A percentile compares a stretch with the other conserved stretches of the same genome.
Evolutionary conservation across 2,113 vertebrate genomes (phyloP).

Genomic region (Prionailurus viverrinus): DNA sequence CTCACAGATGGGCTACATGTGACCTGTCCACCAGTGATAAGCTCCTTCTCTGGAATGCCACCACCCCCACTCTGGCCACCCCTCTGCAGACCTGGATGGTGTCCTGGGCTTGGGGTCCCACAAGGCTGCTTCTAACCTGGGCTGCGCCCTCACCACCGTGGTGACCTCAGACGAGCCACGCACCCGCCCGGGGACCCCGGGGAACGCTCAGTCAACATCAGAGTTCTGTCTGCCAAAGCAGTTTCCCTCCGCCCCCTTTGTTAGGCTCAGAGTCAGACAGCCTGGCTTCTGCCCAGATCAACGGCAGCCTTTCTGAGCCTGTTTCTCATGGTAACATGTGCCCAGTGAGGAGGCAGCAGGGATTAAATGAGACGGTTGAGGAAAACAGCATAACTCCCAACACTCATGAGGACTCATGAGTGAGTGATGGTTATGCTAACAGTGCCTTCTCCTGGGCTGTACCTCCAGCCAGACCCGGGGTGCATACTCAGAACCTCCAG

Average conservation of each 20-base stretch:
- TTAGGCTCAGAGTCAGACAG: not conserved
- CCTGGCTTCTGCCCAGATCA: not conserved
- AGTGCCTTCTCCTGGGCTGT: not conserved
- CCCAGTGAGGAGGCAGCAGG: not conserved
- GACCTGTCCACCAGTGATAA: not conserved
- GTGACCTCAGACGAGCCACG: not conserved
- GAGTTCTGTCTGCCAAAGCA: not conserved
- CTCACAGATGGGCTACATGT: not conserved
- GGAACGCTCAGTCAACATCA: not conserved
- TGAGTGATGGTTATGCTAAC: no score
- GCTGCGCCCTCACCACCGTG: not conserved
- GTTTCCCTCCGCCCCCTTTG: not conserved
- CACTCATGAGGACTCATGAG: accelerated
- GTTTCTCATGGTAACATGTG: not conserved
- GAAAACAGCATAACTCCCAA: not conserved
- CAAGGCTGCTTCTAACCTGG: not conserved
- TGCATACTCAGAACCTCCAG: not conserved
- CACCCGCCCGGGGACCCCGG: not conserved
- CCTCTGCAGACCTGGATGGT: not conserved
- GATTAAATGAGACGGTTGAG: not conserved
- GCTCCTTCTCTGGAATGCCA: not conserved
- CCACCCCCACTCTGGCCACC: not conserved
- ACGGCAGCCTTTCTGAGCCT: not conserved
- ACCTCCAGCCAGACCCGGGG: accelerated
- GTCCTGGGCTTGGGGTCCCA: not conserved